These are phyloP conservation scores for Myopa testacea DNA, from an alignment of 2,888 invertebrate genomes.

Conservation along the genomic window DNA sequence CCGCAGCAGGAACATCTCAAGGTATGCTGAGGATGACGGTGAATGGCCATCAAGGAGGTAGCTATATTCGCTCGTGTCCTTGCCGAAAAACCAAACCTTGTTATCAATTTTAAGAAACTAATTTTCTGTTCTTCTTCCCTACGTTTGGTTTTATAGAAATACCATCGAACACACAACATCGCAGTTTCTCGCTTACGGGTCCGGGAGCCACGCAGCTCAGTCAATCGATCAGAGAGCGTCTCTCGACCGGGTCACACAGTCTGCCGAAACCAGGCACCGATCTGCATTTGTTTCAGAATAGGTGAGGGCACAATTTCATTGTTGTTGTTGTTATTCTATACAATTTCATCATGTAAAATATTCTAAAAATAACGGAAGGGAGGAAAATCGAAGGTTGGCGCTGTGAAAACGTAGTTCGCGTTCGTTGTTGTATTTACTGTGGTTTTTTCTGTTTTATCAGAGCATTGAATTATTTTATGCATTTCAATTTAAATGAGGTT, in stretches of 20 bases:
- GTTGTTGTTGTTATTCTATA: neutral
- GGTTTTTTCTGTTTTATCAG: neutral
- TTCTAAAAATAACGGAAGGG: too few species aligned
- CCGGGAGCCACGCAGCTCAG: constrained; percentile 88
- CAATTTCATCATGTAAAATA: neutral
- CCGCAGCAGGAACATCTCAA: constrained; percentile 22
- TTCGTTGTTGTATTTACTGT: neutral
- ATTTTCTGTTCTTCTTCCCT: neutral
- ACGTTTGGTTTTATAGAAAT: constrained; percentile 68
- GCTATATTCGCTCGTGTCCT: constrained; percentile 82
- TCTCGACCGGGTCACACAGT: constrained; percentile 87
- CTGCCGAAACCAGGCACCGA: constrained; percentile 81
- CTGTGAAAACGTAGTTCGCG: too few species aligned
- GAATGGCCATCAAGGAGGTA: constrained; percentile 65
- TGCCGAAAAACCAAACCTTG: constrained; percentile 69
- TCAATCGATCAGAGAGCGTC: constrained; percentile 85
- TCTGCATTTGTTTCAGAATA: constrained; percentile 75
- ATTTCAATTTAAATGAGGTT: too few species aligned
- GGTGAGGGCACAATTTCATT: constrained; percentile 63
- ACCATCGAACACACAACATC: constrained; percentile 79
- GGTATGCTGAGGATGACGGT: neutral
- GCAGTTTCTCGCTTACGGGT: constrained; percentile 87
- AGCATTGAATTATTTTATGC: neutral
- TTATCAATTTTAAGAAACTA: neutral
- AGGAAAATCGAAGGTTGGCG: too few species aligned